Percentiles rank a stretch among this genome's conserved stretches.
These are phyloP conservation scores for Leucoptera coffeella DNA, from an alignment of 2,888 invertebrate genomes.

Conservation along the genomic window DNA sequence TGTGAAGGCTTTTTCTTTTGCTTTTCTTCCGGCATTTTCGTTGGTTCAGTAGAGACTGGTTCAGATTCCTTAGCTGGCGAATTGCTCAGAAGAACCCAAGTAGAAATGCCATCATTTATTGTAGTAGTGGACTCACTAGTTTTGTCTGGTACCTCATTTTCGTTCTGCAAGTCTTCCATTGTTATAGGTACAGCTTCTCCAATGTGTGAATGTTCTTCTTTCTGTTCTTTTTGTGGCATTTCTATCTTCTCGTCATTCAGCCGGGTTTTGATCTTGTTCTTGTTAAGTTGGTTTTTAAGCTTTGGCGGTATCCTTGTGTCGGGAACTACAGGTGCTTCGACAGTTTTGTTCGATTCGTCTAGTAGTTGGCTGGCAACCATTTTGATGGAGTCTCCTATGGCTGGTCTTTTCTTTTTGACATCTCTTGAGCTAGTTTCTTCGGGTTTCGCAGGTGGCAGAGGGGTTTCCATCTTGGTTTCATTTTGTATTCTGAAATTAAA, in stretches of 20 bases:
- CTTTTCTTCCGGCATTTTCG: constrained; percentile 20
- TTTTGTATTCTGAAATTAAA: constrained; percentile 12
- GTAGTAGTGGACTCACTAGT: constrained; percentile 43
- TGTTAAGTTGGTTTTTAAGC: constrained; percentile 46
- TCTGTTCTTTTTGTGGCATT: constrained; percentile 21
- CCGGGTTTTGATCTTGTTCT: constrained; percentile 33
- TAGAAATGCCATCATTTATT: constrained; percentile 63
- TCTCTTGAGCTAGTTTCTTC: constrained; percentile 19
- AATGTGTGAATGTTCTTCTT: constrained; percentile 49
- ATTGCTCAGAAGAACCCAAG: constrained; percentile 67
- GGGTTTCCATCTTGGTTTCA: constrained; percentile 7
- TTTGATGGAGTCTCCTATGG: constrained; percentile 52
- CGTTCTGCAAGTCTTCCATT: constrained; percentile 56
- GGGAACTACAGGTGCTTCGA: constrained; percentile 30
- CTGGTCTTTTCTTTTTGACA: constrained; percentile 29
- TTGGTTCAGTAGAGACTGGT: constrained; percentile 27
- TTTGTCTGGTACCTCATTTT: constrained; percentile 28
- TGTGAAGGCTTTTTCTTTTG: constrained; percentile 25
- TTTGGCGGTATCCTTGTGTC: constrained; percentile 61
- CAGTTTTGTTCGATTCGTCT: constrained; percentile 29
- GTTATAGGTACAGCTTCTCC: constrained; percentile 63
- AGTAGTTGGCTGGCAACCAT: constrained; percentile 52
- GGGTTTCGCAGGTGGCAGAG: too few relatives aligned
- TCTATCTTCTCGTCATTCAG: constrained; percentile 26
- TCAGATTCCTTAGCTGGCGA: constrained; percentile 22